phyloP scores from a whole-genome alignment of 2,113 vertebrate genomes.

The Pseudonaja textilis region DNA sequence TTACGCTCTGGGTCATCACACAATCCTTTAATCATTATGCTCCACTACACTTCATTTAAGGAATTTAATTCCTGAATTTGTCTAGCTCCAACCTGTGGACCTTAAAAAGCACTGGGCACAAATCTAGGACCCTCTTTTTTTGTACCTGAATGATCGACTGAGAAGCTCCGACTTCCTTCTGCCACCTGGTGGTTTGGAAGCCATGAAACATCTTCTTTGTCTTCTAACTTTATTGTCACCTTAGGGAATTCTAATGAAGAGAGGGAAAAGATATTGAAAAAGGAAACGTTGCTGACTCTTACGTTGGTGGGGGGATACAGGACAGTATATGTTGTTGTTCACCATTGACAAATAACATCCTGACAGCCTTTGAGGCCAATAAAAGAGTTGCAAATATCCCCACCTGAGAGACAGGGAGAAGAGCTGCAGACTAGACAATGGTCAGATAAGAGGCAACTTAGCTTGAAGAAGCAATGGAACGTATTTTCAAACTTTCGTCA shows the following conservation, averaged over 20 bases:
- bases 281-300: background rate
- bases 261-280: background rate
- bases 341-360: background rate
- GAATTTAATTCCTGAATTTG: background rate
- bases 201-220: constrained; percentile 1
- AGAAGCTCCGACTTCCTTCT: background rate
- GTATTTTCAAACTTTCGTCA: background rate
- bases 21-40: background rate
- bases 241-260: constrained; percentile 10
- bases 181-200: background rate
- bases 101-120: background rate
- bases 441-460: background rate
- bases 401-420: background rate
- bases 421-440: background rate
- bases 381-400: background rate
- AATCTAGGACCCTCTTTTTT: background rate
- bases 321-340: background rate
- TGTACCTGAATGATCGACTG: background rate
- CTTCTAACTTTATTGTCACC: constrained; percentile 23
- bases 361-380: background rate
- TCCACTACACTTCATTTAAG: background rate
- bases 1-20: too few relatives aligned
- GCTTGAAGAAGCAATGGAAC: background rate
- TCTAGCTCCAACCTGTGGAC: background rate
- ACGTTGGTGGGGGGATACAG: background rate